These are phyloP conservation scores for Formica selysi DNA, from an alignment of 1,140 invertebrate genomes.

Conservation along the genomic window DNA sequence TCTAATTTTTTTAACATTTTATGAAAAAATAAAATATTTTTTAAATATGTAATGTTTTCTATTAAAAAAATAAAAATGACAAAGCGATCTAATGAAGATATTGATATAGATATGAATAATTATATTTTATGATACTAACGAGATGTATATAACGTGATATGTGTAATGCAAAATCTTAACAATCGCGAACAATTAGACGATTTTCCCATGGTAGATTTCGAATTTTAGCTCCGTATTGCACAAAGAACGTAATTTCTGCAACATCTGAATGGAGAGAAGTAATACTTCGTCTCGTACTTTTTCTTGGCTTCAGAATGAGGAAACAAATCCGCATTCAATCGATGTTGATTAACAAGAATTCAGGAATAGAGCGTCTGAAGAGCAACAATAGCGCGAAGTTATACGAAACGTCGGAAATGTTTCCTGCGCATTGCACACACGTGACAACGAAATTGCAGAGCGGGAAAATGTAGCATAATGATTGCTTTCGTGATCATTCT, in stretches of 20 bases:
- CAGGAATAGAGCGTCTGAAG: background rate
- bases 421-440: conserved; percentile 24
- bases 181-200: background rate
- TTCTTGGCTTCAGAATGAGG: background rate
- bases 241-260: background rate
- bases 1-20: background rate
- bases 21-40: background rate
- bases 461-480: conserved; percentile 8
- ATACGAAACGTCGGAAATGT: conserved; percentile 55
- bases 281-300: background rate
- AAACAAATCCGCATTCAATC: conserved; percentile 12
- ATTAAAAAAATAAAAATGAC: background rate
- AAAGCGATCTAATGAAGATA: background rate
- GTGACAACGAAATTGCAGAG: conserved; percentile 26
- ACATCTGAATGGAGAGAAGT: background rate
- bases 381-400: conserved; percentile 6
- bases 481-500: conserved; percentile 39
- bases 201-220: background rate
- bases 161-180: background rate
- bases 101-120: too few relatives aligned
- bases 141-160: background rate
- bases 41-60: background rate
- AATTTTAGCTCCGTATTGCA: background rate
- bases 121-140: background rate
- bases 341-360: background rate